These are phyloP conservation scores for Anthopleura sola DNA, from an alignment of 64 coral and sea anemone genomes.

Conservation along the genomic window DNA sequence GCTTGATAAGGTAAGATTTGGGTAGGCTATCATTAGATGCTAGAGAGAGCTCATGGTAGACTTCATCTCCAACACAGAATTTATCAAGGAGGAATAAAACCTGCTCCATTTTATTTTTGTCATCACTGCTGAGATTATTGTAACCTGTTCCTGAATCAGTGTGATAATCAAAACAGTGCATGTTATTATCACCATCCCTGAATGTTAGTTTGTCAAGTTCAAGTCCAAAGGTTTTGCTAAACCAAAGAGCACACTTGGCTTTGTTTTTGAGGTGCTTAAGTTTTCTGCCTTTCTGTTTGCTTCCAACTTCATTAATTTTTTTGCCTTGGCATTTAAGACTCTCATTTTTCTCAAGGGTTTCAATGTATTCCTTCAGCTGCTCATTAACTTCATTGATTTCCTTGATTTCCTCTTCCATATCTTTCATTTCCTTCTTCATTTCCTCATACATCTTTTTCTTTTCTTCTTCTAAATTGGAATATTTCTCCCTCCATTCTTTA, in stretches of 20 bases:
- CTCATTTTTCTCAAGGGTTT: conserved; percentile 25
- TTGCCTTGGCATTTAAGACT: background rate
- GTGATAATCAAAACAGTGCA: background rate
- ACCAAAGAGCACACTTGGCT: conserved; percentile 25
- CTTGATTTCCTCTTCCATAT: conserved; percentile 40
- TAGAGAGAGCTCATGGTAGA: conserved; percentile 39
- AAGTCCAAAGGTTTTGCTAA: conserved; percentile 25
- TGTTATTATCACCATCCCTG: background rate
- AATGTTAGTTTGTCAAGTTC: conserved; percentile 3
- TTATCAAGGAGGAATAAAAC: conserved; percentile 15
- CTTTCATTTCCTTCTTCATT: conserved; percentile 47
- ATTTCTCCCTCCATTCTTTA: conserved; percentile 49
- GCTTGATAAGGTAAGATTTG: conserved; percentile 48
- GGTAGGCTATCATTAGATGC: conserved; percentile 14
- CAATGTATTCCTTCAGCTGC: conserved; percentile 39
- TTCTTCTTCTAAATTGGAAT: conserved; percentile 41
- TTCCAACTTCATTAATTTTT: conserved; percentile 31
- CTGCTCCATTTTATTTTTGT: conserved; percentile 14
- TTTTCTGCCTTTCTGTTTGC: conserved; percentile 38
- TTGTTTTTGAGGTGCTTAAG: conserved; percentile 28
- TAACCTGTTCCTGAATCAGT: background rate
- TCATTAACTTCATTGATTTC: conserved; percentile 39
- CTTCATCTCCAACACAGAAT: conserved; percentile 28
- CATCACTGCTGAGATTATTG: background rate
- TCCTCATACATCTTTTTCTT: conserved; percentile 47